Conservation (phyloP, 2,113 vertebrate species). For the Sylvia atricapilla region DNA sequence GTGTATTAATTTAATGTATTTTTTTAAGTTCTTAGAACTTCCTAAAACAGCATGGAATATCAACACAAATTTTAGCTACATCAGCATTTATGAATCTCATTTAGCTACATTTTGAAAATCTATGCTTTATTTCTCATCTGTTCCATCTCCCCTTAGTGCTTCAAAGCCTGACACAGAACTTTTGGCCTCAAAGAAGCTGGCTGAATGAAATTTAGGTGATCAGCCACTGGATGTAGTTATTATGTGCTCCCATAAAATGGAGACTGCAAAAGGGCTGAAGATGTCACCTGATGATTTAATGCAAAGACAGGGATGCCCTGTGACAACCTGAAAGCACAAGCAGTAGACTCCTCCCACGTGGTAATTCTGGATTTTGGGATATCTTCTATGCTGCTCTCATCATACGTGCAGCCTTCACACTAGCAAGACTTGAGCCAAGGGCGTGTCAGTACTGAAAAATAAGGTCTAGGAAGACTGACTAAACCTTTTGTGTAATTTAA, state of each 20-base stretch:
- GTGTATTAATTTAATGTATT: not conserved
- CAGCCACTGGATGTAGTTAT: not conserved
- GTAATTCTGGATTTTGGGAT: not conserved
- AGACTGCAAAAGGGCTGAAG: not conserved
- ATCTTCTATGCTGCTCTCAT: not conserved
- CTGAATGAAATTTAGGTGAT: not conserved
- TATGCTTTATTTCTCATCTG: not conserved
- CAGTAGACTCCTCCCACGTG: not conserved
- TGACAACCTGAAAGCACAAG: not conserved
- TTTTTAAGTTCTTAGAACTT: slow-evolving; percentile 34
- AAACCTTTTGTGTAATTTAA: slow-evolving; percentile 50
- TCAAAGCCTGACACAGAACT: not conserved
- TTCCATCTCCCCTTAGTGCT: not conserved
- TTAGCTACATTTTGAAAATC: not conserved
- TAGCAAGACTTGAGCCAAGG: not conserved
- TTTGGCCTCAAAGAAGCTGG: not conserved
- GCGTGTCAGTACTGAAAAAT: slow-evolving; percentile 26
- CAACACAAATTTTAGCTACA: slow-evolving; percentile 4
- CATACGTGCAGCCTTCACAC: not conserved
- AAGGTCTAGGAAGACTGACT: slow-evolving; percentile 34
- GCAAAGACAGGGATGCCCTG: not conserved
- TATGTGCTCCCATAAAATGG: not conserved
- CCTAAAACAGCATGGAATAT: slow-evolving; percentile 23
- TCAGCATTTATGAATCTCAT: not conserved
- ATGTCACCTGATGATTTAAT: not conserved